A percentile compares a stretch with the other conserved stretches of the same genome.
phyloP scores from a whole-genome alignment of 2,113 vertebrate species.

The Aix galericulata region DNA sequence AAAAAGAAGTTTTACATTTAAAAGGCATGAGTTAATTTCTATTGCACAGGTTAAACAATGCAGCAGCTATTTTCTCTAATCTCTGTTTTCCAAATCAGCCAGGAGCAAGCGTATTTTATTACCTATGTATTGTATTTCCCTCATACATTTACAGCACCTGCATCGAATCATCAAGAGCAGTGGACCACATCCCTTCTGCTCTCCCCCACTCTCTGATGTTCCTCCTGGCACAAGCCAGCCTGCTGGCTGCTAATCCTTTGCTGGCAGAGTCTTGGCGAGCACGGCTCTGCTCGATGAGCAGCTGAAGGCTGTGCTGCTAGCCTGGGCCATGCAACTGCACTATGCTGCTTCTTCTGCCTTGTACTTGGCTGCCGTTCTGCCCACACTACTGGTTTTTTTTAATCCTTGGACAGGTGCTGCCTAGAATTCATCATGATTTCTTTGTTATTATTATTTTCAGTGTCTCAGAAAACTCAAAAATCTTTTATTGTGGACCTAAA shows the following conservation, averaged over 20 bases:
- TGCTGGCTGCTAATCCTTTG: neutral
- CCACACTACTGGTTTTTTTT: neutral
- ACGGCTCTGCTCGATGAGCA: fast-evolving
- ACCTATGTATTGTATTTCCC: neutral
- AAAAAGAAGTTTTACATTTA: neutral
- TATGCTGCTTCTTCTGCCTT: neutral
- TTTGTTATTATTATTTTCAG: neutral
- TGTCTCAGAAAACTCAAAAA: neutral
- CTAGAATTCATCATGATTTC: neutral
- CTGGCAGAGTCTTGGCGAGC: neutral
- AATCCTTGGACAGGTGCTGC: neutral
- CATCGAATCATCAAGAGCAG: neutral
- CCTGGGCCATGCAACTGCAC: neutral
- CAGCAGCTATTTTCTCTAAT: neutral
- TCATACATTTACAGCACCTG: neutral
- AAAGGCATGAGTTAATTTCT: neutral
- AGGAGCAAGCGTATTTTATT: neutral
- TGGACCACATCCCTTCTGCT: neutral
- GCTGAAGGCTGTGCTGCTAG: neutral
- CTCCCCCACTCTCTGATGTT: fast-evolving
- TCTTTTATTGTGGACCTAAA: neutral
- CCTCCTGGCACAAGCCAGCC: neutral
- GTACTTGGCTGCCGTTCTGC: neutral
- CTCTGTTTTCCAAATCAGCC: neutral
- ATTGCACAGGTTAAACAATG: neutral